Percentiles rank a stretch among this genome's conserved stretches.
Evolutionary conservation across 2,888 invertebrate genomes (phyloP).

Genomic region (Drosophila meridionalis): DNA sequence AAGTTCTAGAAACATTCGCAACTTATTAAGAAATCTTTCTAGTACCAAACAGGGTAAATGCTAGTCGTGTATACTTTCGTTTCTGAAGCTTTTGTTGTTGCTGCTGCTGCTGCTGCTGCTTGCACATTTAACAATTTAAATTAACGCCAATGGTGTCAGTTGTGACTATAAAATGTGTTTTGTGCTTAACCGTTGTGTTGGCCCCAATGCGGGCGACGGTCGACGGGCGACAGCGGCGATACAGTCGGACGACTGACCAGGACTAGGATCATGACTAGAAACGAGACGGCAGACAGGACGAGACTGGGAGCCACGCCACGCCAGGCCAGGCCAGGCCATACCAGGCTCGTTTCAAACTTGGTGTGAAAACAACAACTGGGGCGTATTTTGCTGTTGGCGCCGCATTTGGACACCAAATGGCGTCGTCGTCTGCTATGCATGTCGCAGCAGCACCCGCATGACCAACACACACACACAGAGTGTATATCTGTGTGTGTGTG

Average conservation of each 20-base stretch:
- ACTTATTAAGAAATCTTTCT: not conserved
- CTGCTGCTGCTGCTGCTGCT: constrained; percentile 42
- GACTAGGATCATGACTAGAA: constrained; percentile 32
- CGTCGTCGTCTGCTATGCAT: constrained; percentile 71
- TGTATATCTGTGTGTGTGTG: constrained; percentile 6
- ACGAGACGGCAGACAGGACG: constrained; percentile 3
- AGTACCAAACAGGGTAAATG: not conserved
- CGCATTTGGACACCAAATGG: constrained; percentile 77
- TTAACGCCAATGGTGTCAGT: constrained; percentile 84
- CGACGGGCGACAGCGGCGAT: not conserved
- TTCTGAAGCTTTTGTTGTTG: constrained; percentile 37
- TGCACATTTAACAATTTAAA: constrained; percentile 82
- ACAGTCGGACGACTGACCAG: constrained; percentile 17
- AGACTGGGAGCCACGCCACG: constrained; percentile 2
- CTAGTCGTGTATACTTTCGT: not conserved
- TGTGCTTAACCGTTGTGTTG: constrained; percentile 65
- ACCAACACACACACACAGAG: constrained; percentile 17
- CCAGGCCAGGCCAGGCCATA: constrained; percentile 19
- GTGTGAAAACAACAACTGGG: constrained; percentile 80
- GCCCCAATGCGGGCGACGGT: constrained; percentile 62
- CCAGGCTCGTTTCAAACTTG: constrained; percentile 63
- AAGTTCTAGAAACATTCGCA: not conserved
- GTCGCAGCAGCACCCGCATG: constrained; percentile 62
- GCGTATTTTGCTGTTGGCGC: constrained; percentile 79
- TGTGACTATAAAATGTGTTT: constrained; percentile 78